Percentiles rank a stretch among this genome's conserved stretches.
Conservation (phyloP, 2,797 vertebrate genomes). For the Etheostoma perlongum region DNA sequence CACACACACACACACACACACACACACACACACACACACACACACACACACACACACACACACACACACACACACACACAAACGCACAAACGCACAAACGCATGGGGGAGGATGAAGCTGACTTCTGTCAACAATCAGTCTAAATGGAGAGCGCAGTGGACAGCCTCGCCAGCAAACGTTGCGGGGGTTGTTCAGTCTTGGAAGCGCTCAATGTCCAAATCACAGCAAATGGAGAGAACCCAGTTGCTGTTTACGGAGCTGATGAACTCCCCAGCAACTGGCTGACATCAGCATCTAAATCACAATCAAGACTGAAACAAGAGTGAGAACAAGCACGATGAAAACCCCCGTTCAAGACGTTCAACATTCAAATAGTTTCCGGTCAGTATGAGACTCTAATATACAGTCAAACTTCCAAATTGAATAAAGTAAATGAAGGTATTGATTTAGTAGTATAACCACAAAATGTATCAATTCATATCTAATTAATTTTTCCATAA, state of each 20-base stretch:
- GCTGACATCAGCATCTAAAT: slow-evolving; percentile 30
- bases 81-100: slow-evolving; percentile 13
- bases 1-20: slow-evolving; percentile 26
- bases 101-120: slow-evolving; percentile 34
- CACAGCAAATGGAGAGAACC: slow-evolving; percentile 49
- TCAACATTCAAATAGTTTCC: background rate
- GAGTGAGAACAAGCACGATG: background rate
- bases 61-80: slow-evolving; percentile 18
- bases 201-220: slow-evolving; percentile 36
- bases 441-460: background rate
- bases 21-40: slow-evolving; percentile 9
- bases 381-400: background rate
- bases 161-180: slow-evolving; percentile 50
- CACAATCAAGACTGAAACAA: background rate
- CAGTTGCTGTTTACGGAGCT: slow-evolving; percentile 52
- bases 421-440: background rate
- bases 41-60: slow-evolving; percentile 21
- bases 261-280: slow-evolving; percentile 27
- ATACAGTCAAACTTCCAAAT: background rate
- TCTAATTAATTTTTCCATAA: background rate
- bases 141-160: slow-evolving; percentile 49
- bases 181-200: slow-evolving; percentile 29
- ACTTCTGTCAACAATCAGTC: slow-evolving; percentile 71
- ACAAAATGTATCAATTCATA: background rate
- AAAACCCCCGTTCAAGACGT: background rate